Base-by-base conservation (phyloP, 2,888 invertebrate genomes). In the Synanthedon andrenaeformis region DNA sequence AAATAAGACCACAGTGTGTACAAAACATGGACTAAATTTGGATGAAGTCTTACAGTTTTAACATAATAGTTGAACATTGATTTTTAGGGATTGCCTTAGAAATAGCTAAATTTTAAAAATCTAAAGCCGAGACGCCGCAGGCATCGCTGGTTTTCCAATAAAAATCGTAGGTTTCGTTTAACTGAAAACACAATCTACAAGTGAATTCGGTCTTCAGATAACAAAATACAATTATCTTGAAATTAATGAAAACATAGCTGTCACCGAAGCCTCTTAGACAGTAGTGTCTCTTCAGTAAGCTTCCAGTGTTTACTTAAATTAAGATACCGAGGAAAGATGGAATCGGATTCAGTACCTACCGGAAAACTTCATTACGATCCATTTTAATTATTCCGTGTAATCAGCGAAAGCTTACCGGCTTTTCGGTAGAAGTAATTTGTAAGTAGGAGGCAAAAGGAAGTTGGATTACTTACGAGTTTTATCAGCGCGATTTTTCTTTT, bases 251-350 rank as follows among this genome's bases (percentile, higher is more conserved):
- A 78, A 75, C 69, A 67, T 67, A 62, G 67, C 67, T 64, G 67
- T 66, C 65, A 63, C 69, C 62, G 60, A 69, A 57, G 56, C 57
- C 62, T 61, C 62, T 67, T 78, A 71, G 76, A 80, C 76, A 77
- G 76, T 76, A 77, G 76, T 74, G 69, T 70, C 74, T 74, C 73
- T 81, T 78, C 79, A 79, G 82, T 79, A 72, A 72, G 59, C 62
- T 57, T 35, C 59, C 66, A 80, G 82, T 82, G 81, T 82, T 83
- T 82, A 75, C 76, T 76, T 77, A 77, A 82, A 82, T 84, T 82
- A 82, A 79, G 77, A 69, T 66, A 70, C 66, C 58, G 64, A 55
- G 58, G 61, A 64, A 60, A 66, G 69, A 70, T 70, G 61, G 62
- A 69, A 75, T 76, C 63, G 68, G 73, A 70, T 66, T 58, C 56